Base-by-base conservation (phyloP, 2,113 vertebrate genomes). In the Clarias macrocephalus region DNA sequence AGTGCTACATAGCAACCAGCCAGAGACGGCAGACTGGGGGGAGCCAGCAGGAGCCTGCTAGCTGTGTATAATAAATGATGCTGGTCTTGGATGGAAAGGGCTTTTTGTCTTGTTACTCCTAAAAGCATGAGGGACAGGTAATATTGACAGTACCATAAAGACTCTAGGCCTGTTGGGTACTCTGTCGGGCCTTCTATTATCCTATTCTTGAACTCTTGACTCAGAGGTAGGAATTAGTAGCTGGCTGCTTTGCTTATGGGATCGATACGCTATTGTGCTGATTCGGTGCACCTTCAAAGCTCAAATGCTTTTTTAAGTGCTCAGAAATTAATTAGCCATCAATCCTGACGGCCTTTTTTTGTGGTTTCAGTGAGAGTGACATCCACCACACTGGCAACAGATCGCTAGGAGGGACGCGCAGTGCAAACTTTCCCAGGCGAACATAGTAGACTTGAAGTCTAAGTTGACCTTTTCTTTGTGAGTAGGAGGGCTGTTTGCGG, bases 41-140 rank as follows among this genome's bases (percentile, higher is more conserved):
- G 82, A 88, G 87, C 87, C 87, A 65, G 54, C 75, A 76, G 75
- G 42, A 88, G 68, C 56, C 85, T 73, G 83, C 89, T 90, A 90
- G 88, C 76, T n/a, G 80, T 89, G 88, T 88, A 91, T 91, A 89
- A 91, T 88, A 87, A 89, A 85, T 85, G 87, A 85, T 83, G 88
- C 68, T 89, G 60, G 86, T 82, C 85, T 88, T 87, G 80, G 54
- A 86, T 87, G 85, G 85, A 82, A 85, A 80, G 19, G 18, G 82
- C 65, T 89, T 88, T 81, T 84, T 80, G 23, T 48, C 63, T 89
- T 84, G 89, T 91, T 88, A 87, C 87, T 82, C 85, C 73, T 79
- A 59, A 88, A 89, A 75, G 84, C 73, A 84, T 88, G 77, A 86
- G 81, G 85, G 81, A 88, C 80, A 82, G 56, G 81, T 75, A 60